These are phyloP conservation scores for Scaptomyza polygonia DNA, from an alignment of 2,888 invertebrate genomes.

Conservation along the genomic window DNA sequence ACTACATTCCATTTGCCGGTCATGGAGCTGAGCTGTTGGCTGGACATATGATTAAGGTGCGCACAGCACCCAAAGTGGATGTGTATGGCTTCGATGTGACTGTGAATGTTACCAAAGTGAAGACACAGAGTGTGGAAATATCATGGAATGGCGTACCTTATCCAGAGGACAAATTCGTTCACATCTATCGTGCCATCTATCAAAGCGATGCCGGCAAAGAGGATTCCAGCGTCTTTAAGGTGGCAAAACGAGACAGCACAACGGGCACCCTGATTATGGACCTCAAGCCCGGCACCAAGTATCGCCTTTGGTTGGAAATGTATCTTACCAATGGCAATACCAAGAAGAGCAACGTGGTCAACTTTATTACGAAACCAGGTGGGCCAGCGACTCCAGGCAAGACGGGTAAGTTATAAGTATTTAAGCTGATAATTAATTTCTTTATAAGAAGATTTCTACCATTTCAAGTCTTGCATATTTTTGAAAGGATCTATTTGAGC, in stretches of 20 bases:
- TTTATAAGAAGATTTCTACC: constrained; percentile 8
- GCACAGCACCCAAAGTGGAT: constrained; percentile 89
- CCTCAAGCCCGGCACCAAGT: constrained; percentile 91
- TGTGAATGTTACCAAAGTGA: constrained; percentile 90
- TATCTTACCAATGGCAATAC: constrained; percentile 95
- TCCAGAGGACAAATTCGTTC: constrained; percentile 95
- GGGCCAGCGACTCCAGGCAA: constrained; percentile 85
- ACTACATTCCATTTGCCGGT: constrained; percentile 92
- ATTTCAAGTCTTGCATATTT: constrained; percentile 71
- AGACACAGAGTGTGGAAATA: constrained; percentile 91
- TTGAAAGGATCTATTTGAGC: constrained; percentile 71
- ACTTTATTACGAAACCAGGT: constrained; percentile 93
- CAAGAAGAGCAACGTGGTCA: constrained; percentile 94
- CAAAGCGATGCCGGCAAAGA: constrained; percentile 90
- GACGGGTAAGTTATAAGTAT: constrained; percentile 75
- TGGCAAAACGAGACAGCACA: constrained; percentile 89
- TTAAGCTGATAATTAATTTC: not conserved
- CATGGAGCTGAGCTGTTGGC: constrained; percentile 92
- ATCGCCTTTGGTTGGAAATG: constrained; percentile 94
- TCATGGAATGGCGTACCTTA: constrained; percentile 94
- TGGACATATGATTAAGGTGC: constrained; percentile 88
- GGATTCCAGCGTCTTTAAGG: constrained; percentile 90
- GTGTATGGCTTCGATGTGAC: constrained; percentile 93
- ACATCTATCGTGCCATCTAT: constrained; percentile 94
- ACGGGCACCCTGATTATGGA: constrained; percentile 88